Percentiles rank a stretch among this genome's conserved stretches.
Evolutionary conservation across 2,113 vertebrate species (phyloP).

Genomic region (Diglossa brunneiventris): DNA sequence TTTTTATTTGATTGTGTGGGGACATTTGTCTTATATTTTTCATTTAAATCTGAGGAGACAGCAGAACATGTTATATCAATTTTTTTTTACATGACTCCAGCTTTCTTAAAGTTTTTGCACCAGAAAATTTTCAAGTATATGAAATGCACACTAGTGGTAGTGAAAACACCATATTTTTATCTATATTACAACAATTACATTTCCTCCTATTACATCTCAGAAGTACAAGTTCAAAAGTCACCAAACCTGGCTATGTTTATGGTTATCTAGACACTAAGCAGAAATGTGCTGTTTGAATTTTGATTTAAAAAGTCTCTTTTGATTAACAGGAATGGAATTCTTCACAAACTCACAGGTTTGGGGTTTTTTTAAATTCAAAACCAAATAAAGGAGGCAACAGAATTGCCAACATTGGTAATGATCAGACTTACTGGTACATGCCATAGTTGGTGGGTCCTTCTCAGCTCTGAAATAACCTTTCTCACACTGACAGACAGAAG

Average conservation of each 20-base stretch:
- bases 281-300: not conserved
- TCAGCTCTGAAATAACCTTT: conserved; percentile 89
- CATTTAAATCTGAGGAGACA: not conserved
- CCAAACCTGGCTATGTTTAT: not conserved
- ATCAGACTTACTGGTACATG: conserved; percentile 90
- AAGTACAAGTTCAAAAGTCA: not conserved
- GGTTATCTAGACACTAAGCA: not conserved
- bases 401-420: not conserved
- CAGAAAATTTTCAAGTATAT: not conserved
- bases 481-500: conserved; percentile 89
- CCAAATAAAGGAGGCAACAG: not conserved
- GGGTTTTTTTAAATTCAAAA: not conserved
- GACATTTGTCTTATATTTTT: not conserved
- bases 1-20: not conserved
- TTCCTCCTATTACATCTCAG: not conserved
- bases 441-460: conserved; percentile 93
- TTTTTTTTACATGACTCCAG: not conserved
- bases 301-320: not conserved
- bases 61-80: not conserved
- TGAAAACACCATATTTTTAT: not conserved
- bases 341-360: not conserved
- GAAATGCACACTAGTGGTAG: not conserved
- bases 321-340: not conserved
- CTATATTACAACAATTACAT: not conserved
- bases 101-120: not conserved